These are phyloP conservation scores for Microdon myrmicae DNA, from an alignment of 2,888 invertebrate species.

Conservation along the genomic window DNA sequence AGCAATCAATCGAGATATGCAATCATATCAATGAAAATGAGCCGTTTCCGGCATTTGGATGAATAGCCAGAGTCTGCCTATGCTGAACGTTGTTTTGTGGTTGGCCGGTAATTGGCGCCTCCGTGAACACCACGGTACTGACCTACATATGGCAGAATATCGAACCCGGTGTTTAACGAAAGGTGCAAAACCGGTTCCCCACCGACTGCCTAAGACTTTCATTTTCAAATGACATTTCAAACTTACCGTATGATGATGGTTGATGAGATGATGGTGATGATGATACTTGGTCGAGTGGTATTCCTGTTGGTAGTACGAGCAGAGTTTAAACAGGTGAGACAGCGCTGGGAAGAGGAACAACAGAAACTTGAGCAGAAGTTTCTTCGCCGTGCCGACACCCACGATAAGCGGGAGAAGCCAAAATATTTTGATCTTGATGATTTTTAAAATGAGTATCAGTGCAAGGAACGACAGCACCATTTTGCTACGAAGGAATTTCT, in stretches of 20 bases:
- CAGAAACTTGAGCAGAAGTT: constrained; percentile 81
- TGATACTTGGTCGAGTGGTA: constrained; percentile 80
- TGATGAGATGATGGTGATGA: constrained; percentile 83
- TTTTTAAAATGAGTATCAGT: constrained; percentile 79
- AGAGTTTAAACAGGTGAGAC: constrained; percentile 84
- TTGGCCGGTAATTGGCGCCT: no score
- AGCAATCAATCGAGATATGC: no score
- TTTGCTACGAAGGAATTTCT: constrained; percentile 80
- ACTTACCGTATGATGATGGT: constrained; percentile 76
- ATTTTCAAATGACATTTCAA: constrained; percentile 25
- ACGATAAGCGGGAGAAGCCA: constrained; percentile 82
- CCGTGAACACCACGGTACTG: no score
- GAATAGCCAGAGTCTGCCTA: no score
- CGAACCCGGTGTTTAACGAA: no score
- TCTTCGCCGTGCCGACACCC: constrained; percentile 85
- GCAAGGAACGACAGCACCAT: constrained; percentile 79
- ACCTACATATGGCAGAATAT: no score
- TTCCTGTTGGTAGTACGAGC: constrained; percentile 82
- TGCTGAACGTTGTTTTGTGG: no score
- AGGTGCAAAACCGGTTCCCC: constrained; percentile 24
- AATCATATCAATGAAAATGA: no score
- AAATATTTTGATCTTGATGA: constrained; percentile 82
- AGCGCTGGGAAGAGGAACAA: constrained; percentile 85
- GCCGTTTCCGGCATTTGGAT: no score
- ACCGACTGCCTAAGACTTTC: constrained; percentile 29